These are phyloP conservation scores for Odontocerum albicorne DNA, from an alignment of 2,888 invertebrate genomes.

Conservation along the genomic window DNA sequence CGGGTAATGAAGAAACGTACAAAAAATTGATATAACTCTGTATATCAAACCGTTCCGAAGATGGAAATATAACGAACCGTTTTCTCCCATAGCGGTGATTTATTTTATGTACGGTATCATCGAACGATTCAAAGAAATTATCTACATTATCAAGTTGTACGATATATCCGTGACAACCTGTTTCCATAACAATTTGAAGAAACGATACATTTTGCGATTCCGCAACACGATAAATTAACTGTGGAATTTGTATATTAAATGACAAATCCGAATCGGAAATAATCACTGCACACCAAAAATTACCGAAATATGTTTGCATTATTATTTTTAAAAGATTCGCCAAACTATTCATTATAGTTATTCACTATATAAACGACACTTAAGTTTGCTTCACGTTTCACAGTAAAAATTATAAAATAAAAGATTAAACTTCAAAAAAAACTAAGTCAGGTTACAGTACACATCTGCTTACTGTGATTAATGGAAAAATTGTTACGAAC, in stretches of 20 bases:
- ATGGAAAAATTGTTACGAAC: no score
- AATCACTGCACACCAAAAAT: slow-evolving; percentile 19
- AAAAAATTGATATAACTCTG: neutral
- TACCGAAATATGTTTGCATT: slow-evolving; percentile 10
- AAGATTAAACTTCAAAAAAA: no score
- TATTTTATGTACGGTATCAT: slow-evolving; percentile 8
- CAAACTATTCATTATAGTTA: slow-evolving; percentile 4
- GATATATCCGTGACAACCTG: slow-evolving; percentile 19
- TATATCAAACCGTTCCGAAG: neutral
- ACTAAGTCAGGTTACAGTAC: no score
- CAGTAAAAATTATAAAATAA: no score
- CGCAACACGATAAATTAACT: slow-evolving; percentile 1
- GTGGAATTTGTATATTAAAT: neutral
- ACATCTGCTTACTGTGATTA: no score
- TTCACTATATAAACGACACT: no score
- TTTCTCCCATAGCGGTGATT: slow-evolving; percentile 22
- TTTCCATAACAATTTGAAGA: slow-evolving; percentile 12
- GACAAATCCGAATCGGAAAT: slow-evolving; percentile 4
- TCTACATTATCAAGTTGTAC: slow-evolving; percentile 3
- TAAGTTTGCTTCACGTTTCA: no score
- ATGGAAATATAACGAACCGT: slow-evolving; percentile 16
- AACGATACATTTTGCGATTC: slow-evolving; percentile 1
- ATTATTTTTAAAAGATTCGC: slow-evolving; percentile 7
- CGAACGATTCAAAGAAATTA: slow-evolving; percentile 6
- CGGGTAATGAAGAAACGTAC: slow-evolving; percentile 4